Base-by-base conservation (phyloP, 2,113 vertebrate genomes). In the Crotophaga sulcirostris region DNA sequence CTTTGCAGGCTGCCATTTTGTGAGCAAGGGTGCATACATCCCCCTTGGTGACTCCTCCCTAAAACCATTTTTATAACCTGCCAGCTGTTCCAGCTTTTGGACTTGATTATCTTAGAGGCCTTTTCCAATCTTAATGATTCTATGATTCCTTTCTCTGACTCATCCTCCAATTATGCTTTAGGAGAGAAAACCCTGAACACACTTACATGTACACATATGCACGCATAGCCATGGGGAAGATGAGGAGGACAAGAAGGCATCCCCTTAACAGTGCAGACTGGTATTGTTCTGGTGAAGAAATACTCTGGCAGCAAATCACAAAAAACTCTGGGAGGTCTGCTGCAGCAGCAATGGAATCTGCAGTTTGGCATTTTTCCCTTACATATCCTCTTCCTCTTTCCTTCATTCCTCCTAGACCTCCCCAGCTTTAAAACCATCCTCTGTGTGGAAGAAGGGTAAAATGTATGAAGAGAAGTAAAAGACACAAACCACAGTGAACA, bases 61-160 rank as follows among this genome's bases (percentile, higher is more conserved):
- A 82, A 93, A 93, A 69, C 62, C 82, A 90, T 92, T 90, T 84
- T 49, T 91, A 86, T 83, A 88, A 94, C 76, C 72, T 92, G 91
- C 83, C 96, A 97, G 85, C 80, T 96, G 87, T 69, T 94, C 21
- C 47, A 49, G 47, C 47, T 49, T 49, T 49, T 24, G 47, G 47
- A 49, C 47, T 49, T 49, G 47, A 49, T 49, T 21, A 24, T 24
- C 47, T 49, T 49, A 49, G 47, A 49, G 21, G 47, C 24, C 23
- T 49, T 49, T 49, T 23, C 47, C 47, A 49, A 49, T 20, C 47
- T 49, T 49, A 49, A 24, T 24, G 23, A 23, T 49, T 10, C 47
- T 49, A 49, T 23, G 21, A 49, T 49, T 49, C 56, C 51, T 87
- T 85, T 84, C 90, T 81, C 76, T 34, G 64, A 33, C 60, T 95